These are phyloP conservation scores for Coptodon bakossiorum DNA, from an alignment of 2,113 vertebrate species.

Conservation along the genomic window DNA sequence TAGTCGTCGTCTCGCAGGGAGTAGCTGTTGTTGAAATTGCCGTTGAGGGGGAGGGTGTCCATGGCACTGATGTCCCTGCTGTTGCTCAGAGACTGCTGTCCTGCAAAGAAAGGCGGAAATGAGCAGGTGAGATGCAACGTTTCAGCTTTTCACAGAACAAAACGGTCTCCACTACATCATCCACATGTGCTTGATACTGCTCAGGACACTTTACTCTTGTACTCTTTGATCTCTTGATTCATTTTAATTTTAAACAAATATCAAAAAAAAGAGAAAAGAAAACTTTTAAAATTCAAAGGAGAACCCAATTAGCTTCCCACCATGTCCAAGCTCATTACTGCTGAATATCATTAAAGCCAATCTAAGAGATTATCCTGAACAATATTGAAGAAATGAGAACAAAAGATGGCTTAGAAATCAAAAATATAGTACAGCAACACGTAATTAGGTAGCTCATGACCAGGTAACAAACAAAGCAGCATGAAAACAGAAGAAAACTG, in stretches of 20 bases:
- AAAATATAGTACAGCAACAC: conserved; percentile 1
- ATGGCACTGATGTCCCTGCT: conserved; percentile 98
- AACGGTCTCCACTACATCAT: conserved; percentile 9
- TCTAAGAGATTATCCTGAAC: conserved; percentile 87
- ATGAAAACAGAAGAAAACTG: conserved; percentile 74
- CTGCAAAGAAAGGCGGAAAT: conserved; percentile 71
- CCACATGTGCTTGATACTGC: conserved; percentile 81
- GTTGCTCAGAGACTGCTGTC: conserved; percentile 96
- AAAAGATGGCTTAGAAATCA: conserved; percentile 7
- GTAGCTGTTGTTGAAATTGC: conserved; percentile 99
- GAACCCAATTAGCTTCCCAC: conserved; percentile 34
- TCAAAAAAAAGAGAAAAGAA: neutral
- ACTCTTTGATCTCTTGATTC: conserved; percentile 31
- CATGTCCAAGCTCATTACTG: neutral
- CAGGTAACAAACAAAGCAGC: conserved; percentile 65
- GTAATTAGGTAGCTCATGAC: conserved; percentile 7
- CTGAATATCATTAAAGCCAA: conserved; percentile 28
- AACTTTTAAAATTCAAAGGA: conserved; percentile 11
- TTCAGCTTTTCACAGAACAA: neutral
- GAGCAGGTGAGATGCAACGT: conserved; percentile 13
- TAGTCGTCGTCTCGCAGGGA: conserved; percentile 92
- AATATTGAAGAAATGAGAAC: conserved; percentile 61
- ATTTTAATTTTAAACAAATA: conserved; percentile 36
- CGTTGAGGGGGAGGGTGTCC: conserved; percentile 99
- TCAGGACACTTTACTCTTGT: conserved; percentile 82